Evolutionary conservation across 2,888 invertebrate genomes (phyloP).

Genomic region (Dinocampus coccinellae): DNA sequence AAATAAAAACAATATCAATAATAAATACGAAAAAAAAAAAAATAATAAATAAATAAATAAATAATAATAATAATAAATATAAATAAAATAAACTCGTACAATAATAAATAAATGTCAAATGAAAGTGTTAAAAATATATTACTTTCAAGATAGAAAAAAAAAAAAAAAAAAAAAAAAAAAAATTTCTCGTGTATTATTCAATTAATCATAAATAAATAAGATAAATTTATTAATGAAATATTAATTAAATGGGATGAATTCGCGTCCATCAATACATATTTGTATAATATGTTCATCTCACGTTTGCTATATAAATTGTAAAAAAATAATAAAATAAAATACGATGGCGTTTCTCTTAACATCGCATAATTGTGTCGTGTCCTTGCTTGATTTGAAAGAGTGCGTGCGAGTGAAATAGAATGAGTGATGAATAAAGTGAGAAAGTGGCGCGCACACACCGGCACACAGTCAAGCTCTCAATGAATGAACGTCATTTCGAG

Average conservation of each 20-base stretch:
- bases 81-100: not conserved
- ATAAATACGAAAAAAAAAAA: not conserved
- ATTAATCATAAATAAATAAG: not conserved
- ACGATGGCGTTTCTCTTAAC: conserved; percentile 27
- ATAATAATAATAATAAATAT: too few relatives aligned
- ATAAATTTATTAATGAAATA: not conserved
- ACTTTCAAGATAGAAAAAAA: too few relatives aligned
- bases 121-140: conserved; percentile 6
- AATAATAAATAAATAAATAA: not conserved
- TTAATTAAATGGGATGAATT: not conserved
- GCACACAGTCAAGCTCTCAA: conserved; percentile 57
- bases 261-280: too few relatives aligned
- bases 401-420: conserved; percentile 13
- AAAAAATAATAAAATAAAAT: conserved; percentile 1
- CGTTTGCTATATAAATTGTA: conserved; percentile 2
- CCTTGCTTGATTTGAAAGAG: conserved; percentile 54
- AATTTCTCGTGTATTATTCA: not conserved
- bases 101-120: not conserved
- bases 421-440: conserved; percentile 18
- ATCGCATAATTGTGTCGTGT: conserved; percentile 60
- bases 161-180: too few relatives aligned
- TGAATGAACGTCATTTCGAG: conserved; percentile 65
- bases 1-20: too few relatives aligned
- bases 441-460: conserved; percentile 37
- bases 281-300: too few relatives aligned